Base-by-base conservation (phyloP, 2,888 invertebrate genomes). In the Morpho helenor region DNA sequence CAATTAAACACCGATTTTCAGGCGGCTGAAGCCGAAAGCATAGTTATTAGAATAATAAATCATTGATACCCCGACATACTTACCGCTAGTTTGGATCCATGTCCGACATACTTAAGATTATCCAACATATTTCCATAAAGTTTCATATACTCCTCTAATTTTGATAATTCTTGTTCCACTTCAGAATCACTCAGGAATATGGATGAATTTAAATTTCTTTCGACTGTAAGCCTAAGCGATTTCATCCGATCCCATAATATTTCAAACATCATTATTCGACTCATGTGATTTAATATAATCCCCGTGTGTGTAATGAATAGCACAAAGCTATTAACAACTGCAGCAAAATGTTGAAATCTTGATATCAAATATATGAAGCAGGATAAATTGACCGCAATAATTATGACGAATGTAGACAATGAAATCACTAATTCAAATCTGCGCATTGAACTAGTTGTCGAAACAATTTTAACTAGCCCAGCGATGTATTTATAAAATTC, bases 201-300 rank as follows among this genome's bases (percentile, higher is more conserved):
- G 0, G 52, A 49, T 8, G 49, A 45, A 49, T 49, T 10, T 22
- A 54, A 10, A 52, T 22, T 46, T 3, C 54, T 41, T 42, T 61
- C 56, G 8, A 65, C 55, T 1, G 44, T 31, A 8, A 41, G 49
- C 40, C 57, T 55, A 0, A 65, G 56, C 4, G 57, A 8, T 23
- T 56, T 57, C 16, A 61, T 50, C n/a, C 55, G 48, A 16, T 16
- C 31, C 45, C 59, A 55, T 7, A 56, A 45, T 7, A 65, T 8
- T 47, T 65, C 62, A 41, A 62, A 51, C 43, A 56, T 49, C 49
- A 49, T 49, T 31, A 49, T n/a, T 7, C 49, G 49, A 49, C 9
- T 31, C 39, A 49, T 49, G 39, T 31, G 23, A 9, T 49, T 49
- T 31, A 49, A 49, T n/a, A 6, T 3, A 1, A n/a, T 4, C n/a